These are phyloP conservation scores for Rhopalosiphum padi DNA, from an alignment of 1,140 invertebrate genomes.

Conservation along the genomic window DNA sequence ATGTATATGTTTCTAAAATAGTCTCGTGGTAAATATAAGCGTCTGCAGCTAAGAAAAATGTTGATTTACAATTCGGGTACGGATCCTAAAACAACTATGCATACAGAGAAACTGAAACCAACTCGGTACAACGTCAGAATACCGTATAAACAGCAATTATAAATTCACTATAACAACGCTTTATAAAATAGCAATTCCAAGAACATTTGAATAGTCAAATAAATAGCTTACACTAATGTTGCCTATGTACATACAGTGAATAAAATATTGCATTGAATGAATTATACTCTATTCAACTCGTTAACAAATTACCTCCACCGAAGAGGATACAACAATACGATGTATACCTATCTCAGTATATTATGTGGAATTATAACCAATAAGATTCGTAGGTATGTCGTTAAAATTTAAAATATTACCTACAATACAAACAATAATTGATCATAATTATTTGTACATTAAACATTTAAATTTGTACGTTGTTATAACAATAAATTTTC, in stretches of 20 bases:
- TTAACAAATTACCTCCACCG: background rate
- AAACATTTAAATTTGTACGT: background rate
- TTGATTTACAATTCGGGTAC: background rate
- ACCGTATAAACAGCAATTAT: background rate
- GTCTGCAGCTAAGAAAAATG: background rate
- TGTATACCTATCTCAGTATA: too few species aligned
- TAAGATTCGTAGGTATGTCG: too few species aligned
- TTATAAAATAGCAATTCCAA: background rate
- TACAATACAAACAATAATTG: background rate
- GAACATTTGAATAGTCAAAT: conserved; percentile 2
- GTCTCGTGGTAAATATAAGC: background rate
- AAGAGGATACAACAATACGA: background rate
- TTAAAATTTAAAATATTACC: too few species aligned
- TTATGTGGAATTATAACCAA: too few species aligned
- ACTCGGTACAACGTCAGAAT: background rate
- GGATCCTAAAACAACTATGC: background rate
- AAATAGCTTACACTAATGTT: background rate
- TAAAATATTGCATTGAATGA: background rate
- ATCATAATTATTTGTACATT: background rate
- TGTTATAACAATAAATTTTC: background rate
- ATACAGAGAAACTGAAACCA: background rate
- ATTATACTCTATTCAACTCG: background rate
- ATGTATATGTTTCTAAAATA: background rate
- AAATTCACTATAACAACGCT: background rate
- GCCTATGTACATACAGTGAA: background rate